Evolutionary conservation across 2,113 vertebrate genomes (phyloP), one percentile per base, ranked within the genome.

Genomic region (Phyllostomus discolor): DNA sequence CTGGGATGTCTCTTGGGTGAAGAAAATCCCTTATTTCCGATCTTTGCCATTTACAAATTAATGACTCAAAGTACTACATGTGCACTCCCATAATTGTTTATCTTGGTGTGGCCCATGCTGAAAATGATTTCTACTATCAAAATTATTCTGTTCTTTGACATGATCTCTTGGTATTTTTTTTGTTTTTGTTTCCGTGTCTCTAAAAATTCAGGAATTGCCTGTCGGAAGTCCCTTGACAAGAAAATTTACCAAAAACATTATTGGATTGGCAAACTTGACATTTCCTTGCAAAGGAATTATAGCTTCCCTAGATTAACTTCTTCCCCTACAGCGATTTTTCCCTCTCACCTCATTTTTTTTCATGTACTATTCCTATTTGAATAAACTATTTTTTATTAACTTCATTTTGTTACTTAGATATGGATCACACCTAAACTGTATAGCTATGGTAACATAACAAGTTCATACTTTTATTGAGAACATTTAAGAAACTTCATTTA

Each of bases 11-110:
- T 97, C 96, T 96, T 90, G 89, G 70, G 83, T 73, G 89, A 95
- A 96, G 96, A 97, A 96, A 93, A 96, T 95, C 87, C 92, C 95
- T 75, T 69, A 88, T 85, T 91, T 98, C 93, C 76, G 64, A 97
- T 95, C 92, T 97, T 96, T 97, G 86, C 97, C 94, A 67, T 96
- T 59, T 97, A 81, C 50, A 96, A 97, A 83, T 91, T 94, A 73
- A 79, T 96, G 69, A 97, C 97, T 97, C 82, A 97, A 90, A 90
- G 94, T 93, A 72, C 93, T 96, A 24, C 57, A 79, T 35, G 28
- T 95, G 62, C 35, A 69, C 64, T 91, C 97, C 48, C 35, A 43
- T 46, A 80, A 38, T 73, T 97, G 95, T 98, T 95, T 96, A 90
- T 83, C 38, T 89, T 97, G 96, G 97, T 93, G 89, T 87, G 72